Base-by-base conservation (phyloP, 1,140 invertebrate species). In the Drosophila miranda region DNA sequence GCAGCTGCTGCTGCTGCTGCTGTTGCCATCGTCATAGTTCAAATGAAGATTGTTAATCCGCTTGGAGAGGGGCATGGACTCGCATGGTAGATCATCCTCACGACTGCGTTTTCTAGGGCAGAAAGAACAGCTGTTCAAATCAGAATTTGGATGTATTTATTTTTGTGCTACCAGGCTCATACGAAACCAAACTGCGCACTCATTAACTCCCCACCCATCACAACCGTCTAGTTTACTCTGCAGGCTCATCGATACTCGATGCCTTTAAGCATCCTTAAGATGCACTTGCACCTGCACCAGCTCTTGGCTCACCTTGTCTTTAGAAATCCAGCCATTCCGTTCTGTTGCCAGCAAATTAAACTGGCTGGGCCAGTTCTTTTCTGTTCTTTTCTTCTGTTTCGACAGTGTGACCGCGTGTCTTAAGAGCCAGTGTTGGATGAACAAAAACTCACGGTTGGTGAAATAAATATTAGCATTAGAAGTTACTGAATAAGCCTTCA, bases 21-120 rank as follows among this genome's bases (percentile, higher is more conserved):
- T 88, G 23, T 87, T 89, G 0, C 78, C 75, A 45, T 90, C 89
- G 14, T 90, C 89, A 26, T 84, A 83, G 51, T 80, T 90, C 16
- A 91, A 63, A 61, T 90, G 82, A 49, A 91, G 60, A 72, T 89
- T 90, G 63, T 91, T 91, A 13, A 91, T 91, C 42, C 90, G 83
- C 52, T 91, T 91, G 3, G 90, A 90, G 3, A 91, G 61, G 44
- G 90, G 90, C 16, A 83, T 79, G 6, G 89, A 89, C 16, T 90
- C 89, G 50, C 86, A 90, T 3, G 62, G 64, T 23, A 78, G 59
- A 52, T 90, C 89, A 44, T 90, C 90, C 64, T 91, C 90, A 38
- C 90, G 76, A 68, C 89, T 91, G 21, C 90, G 82, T 76, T 90
- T 90, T 69, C 89, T 90, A 14, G 34, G n/a, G 34, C 2, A 4